Evolutionary conservation across 2,113 vertebrate genomes (phyloP).

Genomic region (Vicugna pacos): DNA sequence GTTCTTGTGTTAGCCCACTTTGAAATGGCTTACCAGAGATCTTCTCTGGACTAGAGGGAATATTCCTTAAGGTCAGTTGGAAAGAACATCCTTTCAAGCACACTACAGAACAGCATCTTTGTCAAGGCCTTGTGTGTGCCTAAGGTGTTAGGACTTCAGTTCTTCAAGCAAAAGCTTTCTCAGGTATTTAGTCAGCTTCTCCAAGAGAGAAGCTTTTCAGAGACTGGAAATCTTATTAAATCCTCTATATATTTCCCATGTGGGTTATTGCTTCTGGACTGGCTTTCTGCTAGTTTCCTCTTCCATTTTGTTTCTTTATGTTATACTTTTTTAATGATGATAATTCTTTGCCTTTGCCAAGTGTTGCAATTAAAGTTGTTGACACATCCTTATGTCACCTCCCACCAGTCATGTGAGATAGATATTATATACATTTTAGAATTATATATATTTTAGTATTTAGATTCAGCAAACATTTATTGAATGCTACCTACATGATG

Average conservation of each 20-base stretch:
- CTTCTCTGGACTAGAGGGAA: neutral
- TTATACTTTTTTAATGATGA: conserved; percentile 42
- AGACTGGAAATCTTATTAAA: neutral
- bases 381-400: conserved; percentile 42
- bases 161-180: neutral
- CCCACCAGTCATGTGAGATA: neutral
- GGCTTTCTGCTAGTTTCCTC: conserved; percentile 21
- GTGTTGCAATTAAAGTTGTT: conserved; percentile 40
- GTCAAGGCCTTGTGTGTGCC: neutral
- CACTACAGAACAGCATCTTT: neutral
- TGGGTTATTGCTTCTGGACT: neutral
- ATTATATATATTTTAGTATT: conserved; percentile 37
- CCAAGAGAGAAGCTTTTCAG: conserved; percentile 17
- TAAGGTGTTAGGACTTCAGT: neutral
- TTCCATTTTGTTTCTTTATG: conserved; percentile 35
- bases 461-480: conserved; percentile 27
- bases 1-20: conserved; percentile 10
- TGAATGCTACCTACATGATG: neutral
- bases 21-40: conserved; percentile 44
- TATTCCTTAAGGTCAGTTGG: conserved; percentile 7
- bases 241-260: neutral
- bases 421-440: neutral
- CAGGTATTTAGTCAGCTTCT: neutral
- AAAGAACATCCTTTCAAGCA: conserved; percentile 5
- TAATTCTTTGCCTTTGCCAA: conserved; percentile 32